These are phyloP conservation scores for Drosophila neocordata DNA, from an alignment of 1,140 invertebrate genomes.

Conservation along the genomic window DNA sequence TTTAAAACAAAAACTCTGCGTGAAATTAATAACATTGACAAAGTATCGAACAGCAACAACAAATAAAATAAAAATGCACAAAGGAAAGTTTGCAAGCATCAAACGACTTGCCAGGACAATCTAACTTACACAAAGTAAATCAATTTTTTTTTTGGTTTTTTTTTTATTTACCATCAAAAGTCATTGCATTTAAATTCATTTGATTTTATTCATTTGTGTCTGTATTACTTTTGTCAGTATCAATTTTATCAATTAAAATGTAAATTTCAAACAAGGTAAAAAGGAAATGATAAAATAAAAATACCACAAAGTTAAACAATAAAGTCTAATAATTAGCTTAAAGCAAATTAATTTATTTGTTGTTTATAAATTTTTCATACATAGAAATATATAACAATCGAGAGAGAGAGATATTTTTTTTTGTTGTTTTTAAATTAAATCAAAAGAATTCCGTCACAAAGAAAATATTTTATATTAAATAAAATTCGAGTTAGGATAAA, in stretches of 20 bases:
- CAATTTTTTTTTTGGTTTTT: not conserved
- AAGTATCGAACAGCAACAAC: constrained; percentile 18
- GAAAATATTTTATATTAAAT: too few relatives aligned
- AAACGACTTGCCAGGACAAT: not conserved
- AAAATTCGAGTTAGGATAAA: too few relatives aligned
- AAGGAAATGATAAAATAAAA: not conserved
- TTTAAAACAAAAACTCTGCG: constrained; percentile 25
- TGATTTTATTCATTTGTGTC: not conserved
- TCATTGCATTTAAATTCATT: not conserved
- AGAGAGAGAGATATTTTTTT: too few relatives aligned
- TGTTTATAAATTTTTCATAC: too few relatives aligned
- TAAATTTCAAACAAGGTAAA: not conserved
- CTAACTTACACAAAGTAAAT: not conserved
- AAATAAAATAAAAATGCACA: not conserved
- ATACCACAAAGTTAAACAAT: not conserved
- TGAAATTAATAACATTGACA: constrained; percentile 67
- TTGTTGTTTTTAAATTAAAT: too few relatives aligned
- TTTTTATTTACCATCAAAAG: too few relatives aligned
- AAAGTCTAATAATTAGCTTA: not conserved
- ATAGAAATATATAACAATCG: too few relatives aligned
- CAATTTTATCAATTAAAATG: not conserved
- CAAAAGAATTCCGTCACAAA: too few relatives aligned
- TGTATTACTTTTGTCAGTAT: not conserved
- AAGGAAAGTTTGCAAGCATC: not conserved
- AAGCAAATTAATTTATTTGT: too few relatives aligned